Percentiles rank a stretch among this genome's conserved stretches.
These are phyloP conservation scores for Pteria penguin DNA, from an alignment of 2,888 invertebrate species.

Conservation along the genomic window DNA sequence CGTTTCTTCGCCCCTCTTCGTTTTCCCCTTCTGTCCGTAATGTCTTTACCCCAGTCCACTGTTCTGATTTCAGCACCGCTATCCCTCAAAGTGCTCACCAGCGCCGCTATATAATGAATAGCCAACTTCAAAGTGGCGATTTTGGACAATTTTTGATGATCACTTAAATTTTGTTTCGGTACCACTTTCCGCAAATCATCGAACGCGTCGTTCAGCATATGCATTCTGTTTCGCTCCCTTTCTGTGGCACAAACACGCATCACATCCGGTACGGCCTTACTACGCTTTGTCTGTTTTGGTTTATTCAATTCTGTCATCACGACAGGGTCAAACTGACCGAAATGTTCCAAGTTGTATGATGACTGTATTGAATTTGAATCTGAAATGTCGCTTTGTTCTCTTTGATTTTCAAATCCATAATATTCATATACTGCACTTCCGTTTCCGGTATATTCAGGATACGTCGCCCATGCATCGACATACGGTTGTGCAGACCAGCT, in stretches of 20 bases:
- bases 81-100: slow-evolving; percentile 67
- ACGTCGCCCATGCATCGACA: no score
- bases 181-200: slow-evolving; percentile 78
- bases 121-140: slow-evolving; percentile 79
- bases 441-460: no score
- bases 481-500: no score
- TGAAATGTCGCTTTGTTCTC: no score
- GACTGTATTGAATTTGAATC: no score
- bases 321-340: no score
- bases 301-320: no score
- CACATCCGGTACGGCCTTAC: slow-evolving; percentile 37
- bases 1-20: slow-evolving; percentile 58
- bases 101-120: slow-evolving; percentile 78
- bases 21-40: slow-evolving; percentile 65
- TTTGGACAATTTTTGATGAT: slow-evolving; percentile 79
- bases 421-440: no score
- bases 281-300: no score
- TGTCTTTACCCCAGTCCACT: slow-evolving; percentile 56
- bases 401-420: no score
- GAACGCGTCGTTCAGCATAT: slow-evolving; percentile 79
- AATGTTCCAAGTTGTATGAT: no score
- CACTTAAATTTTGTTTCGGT: slow-evolving; percentile 77
- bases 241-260: slow-evolving; percentile 73
- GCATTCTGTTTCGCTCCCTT: slow-evolving; percentile 79
- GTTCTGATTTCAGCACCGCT: slow-evolving; percentile 69